Base-by-base conservation (phyloP, 2,797 vertebrate genomes). In the Simalia tracyae region DNA sequence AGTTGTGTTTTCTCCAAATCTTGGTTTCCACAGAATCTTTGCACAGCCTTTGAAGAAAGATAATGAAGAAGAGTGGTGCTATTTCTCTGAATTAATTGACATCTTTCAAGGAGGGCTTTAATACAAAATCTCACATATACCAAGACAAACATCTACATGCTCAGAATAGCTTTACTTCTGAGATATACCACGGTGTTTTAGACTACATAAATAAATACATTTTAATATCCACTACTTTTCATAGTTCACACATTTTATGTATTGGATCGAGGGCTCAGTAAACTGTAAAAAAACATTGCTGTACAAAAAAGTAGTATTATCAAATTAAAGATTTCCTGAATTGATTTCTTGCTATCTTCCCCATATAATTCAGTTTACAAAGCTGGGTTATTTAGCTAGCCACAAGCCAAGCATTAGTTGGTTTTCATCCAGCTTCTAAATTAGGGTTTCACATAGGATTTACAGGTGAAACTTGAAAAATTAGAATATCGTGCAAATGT, bases 1-100 rank as follows among this genome's bases (percentile, higher is more conserved):
- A 88, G 64, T 36, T 17, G 19, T 28, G 26, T 92, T 84, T 10
- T 88, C 72, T 84, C 46, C 6, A 8, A 61, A 54, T 88, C 36
- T 61, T 15, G 9, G 2, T 61, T 66, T 66, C 84, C 63, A 85
- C 46, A 24, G 56, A 57, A 8, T 31, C 14, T 19, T 19, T 46
- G 15, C 24, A 42, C 8, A 17, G 24, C 2, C 22, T 92, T 88
- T 64, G 42, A 88, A 92, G 24, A 42, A 88, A 42, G 46, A 36
- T 42, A 64, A 31, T 5, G 36, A 61, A 24, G 57, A 54, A 76
- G 66, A 76, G 28, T 63, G 86, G 72, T 59, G 46, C 0, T n/a
- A 56, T 36, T 91, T 31, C 42, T 91, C 17, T 91, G 66, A 61
- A 91, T 88, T 88, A 91, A 91, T 88, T 61, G 19, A 50, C 66